phyloP scores from a whole-genome alignment of 1,140 invertebrate species.

The Dendrolimus punctatus region DNA sequence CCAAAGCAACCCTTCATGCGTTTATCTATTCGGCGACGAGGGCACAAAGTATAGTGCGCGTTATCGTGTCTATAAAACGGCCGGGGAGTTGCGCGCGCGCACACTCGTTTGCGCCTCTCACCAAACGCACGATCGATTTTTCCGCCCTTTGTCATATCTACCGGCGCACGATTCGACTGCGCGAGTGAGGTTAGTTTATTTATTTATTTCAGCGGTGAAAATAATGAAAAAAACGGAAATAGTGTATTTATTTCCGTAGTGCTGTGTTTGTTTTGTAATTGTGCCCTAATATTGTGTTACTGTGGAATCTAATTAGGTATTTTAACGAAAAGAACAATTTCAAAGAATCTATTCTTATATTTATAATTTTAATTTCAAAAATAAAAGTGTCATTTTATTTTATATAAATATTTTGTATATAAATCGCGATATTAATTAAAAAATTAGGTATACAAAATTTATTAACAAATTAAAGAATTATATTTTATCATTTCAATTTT shows the following conservation, averaged over 20 bases:
- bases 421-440: too few species aligned
- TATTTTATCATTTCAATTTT: too few species aligned
- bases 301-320: neutral
- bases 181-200: constrained; percentile 57
- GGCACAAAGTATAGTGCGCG: constrained; percentile 16
- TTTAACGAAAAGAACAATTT: too few species aligned
- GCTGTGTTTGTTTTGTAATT: constrained; percentile 5
- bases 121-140: constrained; percentile 42
- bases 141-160: constrained; percentile 45
- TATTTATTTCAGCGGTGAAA: constrained; percentile 20
- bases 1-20: constrained; percentile 1
- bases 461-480: too few species aligned
- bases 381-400: too few species aligned
- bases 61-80: constrained; percentile 57
- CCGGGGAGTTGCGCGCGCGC: constrained; percentile 45
- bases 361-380: too few species aligned
- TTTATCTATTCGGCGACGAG: constrained; percentile 1
- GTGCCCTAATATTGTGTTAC: constrained; percentile 1
- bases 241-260: constrained; percentile 4
- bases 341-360: too few species aligned
- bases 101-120: constrained; percentile 44
- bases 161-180: constrained; percentile 39
- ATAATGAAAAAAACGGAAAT: constrained; percentile 1
- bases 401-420: too few species aligned
- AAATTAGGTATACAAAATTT: too few species aligned